Conservation (phyloP, 1,140 invertebrate species). For the Listronotus oregonensis region DNA sequence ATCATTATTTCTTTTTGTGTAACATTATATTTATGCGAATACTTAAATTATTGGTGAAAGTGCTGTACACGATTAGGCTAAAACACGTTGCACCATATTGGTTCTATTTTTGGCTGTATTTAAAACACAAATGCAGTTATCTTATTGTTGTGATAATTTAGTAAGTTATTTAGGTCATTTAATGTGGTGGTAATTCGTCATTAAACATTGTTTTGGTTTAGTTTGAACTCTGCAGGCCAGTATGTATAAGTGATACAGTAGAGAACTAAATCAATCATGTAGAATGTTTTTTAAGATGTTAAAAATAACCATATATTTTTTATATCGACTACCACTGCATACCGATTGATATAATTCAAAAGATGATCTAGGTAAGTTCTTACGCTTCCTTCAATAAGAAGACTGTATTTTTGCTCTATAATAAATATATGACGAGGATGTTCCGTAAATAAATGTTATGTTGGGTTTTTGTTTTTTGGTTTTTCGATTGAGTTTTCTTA, state of each 20-base stretch:
- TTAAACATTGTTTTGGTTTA: too few species aligned
- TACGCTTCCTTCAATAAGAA: constrained; percentile 21
- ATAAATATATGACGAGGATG: constrained; percentile 49
- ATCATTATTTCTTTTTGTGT: too few species aligned
- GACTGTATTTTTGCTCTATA: constrained; percentile 19
- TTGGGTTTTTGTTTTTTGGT: constrained; percentile 42
- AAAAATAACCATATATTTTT: too few species aligned
- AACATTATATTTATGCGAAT: too few species aligned
- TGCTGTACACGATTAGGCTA: not conserved
- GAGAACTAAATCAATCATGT: too few species aligned
- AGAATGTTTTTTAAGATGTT: too few species aligned
- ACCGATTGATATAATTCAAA: too few species aligned
- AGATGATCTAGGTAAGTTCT: constrained; percentile 15
- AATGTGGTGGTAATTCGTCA: too few species aligned
- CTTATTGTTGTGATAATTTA: constrained; percentile 15
- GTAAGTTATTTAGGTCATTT: not conserved
- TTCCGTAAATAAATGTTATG: constrained; percentile 46
- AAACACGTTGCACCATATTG: constrained; percentile 30
- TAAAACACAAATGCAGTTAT: constrained; percentile 4
- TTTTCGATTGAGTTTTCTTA: constrained; percentile 29
- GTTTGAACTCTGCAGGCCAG: too few species aligned
- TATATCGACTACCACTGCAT: too few species aligned
- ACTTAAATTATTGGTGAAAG: not conserved
- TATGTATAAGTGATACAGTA: too few species aligned
- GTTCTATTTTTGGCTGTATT: constrained; percentile 39